phyloP scores from a whole-genome alignment of 2,888 invertebrate species.

The Ochropleura plecta region DNA sequence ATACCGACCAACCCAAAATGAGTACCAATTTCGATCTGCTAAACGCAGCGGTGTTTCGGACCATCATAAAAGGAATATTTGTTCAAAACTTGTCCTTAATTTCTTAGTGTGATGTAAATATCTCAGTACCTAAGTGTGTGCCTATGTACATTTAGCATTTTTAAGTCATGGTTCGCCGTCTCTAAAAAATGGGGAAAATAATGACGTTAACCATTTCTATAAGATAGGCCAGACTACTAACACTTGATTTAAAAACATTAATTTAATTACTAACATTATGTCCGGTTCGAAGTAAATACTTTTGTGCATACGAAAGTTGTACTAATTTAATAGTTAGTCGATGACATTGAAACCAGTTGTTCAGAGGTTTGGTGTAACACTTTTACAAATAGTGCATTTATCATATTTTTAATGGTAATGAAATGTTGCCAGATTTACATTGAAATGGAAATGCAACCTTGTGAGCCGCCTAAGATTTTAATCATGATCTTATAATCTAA shows the following conservation, averaged over 20 bases:
- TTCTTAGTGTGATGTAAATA: background rate
- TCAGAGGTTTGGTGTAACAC: slow-evolving; percentile 9
- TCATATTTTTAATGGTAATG: background rate
- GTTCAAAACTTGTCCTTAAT: background rate
- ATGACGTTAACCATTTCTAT: background rate
- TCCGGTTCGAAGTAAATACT: slow-evolving; percentile 35
- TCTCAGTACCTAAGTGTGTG: background rate
- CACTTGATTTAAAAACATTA: slow-evolving; percentile 2
- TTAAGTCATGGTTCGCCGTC: background rate
- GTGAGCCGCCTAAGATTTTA: background rate
- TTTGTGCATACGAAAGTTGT: slow-evolving; percentile 41
- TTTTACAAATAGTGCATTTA: slow-evolving; percentile 17
- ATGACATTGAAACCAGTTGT: slow-evolving; percentile 39
- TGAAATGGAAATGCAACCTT: background rate
- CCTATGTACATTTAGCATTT: background rate
- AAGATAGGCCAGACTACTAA: background rate
- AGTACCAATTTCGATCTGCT: background rate
- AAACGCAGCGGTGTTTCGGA: background rate
- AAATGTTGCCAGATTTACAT: background rate
- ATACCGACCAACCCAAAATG: background rate
- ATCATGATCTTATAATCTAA: background rate
- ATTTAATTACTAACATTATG: slow-evolving; percentile 36
- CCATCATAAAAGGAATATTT: background rate
- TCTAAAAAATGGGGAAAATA: background rate
- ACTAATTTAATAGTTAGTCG: slow-evolving; percentile 27